These are phyloP conservation scores for Lumbricus terrestris DNA, from an alignment of 2,888 invertebrate genomes.

Conservation along the genomic window DNA sequence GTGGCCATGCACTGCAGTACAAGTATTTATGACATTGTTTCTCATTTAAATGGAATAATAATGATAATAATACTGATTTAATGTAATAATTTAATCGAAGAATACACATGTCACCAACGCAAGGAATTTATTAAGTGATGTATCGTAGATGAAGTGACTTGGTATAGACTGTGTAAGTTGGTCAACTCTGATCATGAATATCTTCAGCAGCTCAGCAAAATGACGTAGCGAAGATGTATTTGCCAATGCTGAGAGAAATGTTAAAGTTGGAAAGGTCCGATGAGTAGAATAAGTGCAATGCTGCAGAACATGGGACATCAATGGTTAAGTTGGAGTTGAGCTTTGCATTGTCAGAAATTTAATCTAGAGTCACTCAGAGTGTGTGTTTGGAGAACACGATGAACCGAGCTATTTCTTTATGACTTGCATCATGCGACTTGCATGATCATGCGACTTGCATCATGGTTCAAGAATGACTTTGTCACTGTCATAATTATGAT, in stretches of 20 bases:
- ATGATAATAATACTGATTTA: too few species aligned
- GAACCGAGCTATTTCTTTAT: not conserved
- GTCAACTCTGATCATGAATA: not conserved
- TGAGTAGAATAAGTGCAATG: not conserved
- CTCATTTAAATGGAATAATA: too few species aligned
- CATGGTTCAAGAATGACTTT: not conserved
- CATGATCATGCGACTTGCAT: too few species aligned
- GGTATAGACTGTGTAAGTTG: not conserved
- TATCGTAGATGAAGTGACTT: not conserved
- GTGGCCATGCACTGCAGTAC: not conserved
- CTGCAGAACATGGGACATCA: not conserved
- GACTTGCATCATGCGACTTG: too few species aligned
- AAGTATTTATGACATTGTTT: not conserved
- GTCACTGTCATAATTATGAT: not conserved
- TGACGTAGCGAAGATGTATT: not conserved
- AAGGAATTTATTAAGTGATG: not conserved
- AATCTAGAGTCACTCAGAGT: not conserved
- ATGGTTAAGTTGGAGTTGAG: not conserved
- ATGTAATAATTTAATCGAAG: too few species aligned
- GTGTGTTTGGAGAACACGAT: not conserved
- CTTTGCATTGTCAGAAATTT: not conserved
- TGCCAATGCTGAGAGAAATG: not conserved
- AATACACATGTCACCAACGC: not conserved
- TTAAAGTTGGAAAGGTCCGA: not conserved
- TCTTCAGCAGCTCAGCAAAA: not conserved